Evolutionary conservation across 2,888 invertebrate species (phyloP).

Genomic region (Diadegma fenestrale): DNA sequence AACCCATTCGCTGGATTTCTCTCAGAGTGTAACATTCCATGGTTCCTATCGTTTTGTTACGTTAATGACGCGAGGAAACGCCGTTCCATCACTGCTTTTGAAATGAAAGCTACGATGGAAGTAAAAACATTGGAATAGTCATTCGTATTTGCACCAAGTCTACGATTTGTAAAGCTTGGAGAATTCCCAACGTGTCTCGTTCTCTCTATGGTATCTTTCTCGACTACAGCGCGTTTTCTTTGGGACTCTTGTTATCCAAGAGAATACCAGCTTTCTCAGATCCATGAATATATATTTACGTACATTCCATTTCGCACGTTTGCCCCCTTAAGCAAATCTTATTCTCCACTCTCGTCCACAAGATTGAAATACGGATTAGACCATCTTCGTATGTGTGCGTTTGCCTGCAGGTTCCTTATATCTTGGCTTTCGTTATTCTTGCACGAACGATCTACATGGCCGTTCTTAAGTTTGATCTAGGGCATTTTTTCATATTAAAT

Average conservation of each 20-base stretch:
- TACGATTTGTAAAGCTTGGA: neutral
- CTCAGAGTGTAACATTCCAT: neutral
- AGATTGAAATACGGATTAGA: conserved; percentile 54
- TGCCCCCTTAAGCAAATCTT: conserved; percentile 51
- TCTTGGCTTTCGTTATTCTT: conserved; percentile 10
- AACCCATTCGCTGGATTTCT: neutral
- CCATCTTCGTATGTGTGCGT: conserved; percentile 31
- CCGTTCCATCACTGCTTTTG: neutral
- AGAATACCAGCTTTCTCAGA: neutral
- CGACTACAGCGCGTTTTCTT: conserved; percentile 20
- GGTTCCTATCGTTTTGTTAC: neutral
- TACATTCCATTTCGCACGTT: conserved; percentile 37
- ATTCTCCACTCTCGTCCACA: conserved; percentile 33
- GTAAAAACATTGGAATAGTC: neutral
- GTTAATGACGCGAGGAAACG: neutral
- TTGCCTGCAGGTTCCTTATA: conserved; percentile 25
- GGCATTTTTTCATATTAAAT: neutral
- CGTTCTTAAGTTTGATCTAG: neutral
- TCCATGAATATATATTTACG: neutral
- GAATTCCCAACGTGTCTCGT: conserved; percentile 23
- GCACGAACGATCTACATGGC: neutral
- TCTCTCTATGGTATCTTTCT: conserved; percentile 5
- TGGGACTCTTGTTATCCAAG: conserved; percentile 14
- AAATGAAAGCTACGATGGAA: neutral
- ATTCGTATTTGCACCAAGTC: neutral